Evolutionary conservation across 2,113 vertebrate genomes (phyloP).

Genomic region (Pungitius pungitius): DNA sequence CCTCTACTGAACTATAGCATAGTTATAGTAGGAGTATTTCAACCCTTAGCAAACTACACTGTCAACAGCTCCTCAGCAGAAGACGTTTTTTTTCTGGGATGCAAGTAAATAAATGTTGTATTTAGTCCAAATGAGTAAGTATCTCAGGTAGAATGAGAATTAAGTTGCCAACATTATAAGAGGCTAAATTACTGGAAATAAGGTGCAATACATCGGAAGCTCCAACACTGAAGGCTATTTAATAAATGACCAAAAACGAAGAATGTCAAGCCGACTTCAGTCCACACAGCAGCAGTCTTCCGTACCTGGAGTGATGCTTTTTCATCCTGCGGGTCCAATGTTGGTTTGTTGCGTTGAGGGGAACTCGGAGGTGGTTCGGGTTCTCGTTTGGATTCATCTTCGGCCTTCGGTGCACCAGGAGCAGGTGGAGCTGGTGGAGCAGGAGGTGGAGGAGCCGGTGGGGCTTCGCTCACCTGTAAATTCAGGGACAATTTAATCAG

Average conservation of each 20-base stretch:
- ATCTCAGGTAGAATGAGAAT: neutral
- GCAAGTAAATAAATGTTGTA: no score
- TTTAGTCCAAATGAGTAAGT: neutral
- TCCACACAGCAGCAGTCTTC: neutral
- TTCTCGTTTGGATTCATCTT: slow-evolving; percentile 42
- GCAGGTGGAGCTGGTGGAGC: slow-evolving; percentile 18
- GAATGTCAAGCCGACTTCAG: neutral
- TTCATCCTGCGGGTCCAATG: slow-evolving; percentile 47
- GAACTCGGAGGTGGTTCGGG: slow-evolving; percentile 8
- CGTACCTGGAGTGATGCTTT: slow-evolving; percentile 51
- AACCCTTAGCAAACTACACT: no score
- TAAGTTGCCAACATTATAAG: neutral
- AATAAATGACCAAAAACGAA: neutral
- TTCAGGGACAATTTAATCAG: neutral
- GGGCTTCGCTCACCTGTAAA: slow-evolving; percentile 62
- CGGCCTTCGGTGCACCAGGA: slow-evolving; percentile 24
- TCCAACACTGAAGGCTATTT: neutral
- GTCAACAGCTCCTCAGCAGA: no score
- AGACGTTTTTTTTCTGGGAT: no score
- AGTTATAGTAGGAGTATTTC: no score
- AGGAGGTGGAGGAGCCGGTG: slow-evolving; percentile 22
- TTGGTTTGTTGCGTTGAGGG: slow-evolving; percentile 24
- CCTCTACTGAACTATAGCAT: neutral
- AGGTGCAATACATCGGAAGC: neutral
- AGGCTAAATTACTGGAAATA: neutral